Percentiles rank a stretch among this genome's conserved stretches.
phyloP scores from a whole-genome alignment of 2,113 vertebrate genomes.

The Rhadina sibilatrix region DNA sequence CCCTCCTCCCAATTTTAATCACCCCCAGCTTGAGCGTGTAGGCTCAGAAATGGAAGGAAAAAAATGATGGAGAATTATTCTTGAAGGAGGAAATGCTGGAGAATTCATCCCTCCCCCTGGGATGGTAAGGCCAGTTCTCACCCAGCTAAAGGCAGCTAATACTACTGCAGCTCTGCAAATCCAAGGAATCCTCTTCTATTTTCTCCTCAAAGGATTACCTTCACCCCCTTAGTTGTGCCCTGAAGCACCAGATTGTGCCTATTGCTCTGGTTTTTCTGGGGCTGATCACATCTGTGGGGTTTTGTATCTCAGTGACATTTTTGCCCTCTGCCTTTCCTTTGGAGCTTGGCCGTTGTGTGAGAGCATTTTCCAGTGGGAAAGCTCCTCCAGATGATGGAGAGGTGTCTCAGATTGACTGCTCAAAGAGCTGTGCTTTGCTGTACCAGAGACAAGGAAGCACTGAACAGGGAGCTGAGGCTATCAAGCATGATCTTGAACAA shows the following conservation, averaged over 20 bases:
- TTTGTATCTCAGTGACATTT: not conserved
- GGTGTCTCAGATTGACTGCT: not conserved
- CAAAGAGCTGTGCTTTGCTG: not conserved
- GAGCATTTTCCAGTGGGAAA: not conserved
- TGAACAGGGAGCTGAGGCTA: not conserved
- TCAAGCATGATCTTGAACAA: not conserved
- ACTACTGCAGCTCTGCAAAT: not conserved
- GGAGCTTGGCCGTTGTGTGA: not conserved
- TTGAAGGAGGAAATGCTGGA: not conserved
- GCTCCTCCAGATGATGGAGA: rapidly evolving
- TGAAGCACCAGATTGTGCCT: not conserved
- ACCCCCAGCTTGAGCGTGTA: rapidly evolving
- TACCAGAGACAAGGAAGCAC: not conserved
- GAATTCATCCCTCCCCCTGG: not conserved
- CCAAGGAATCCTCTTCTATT: not conserved
- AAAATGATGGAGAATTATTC: not conserved
- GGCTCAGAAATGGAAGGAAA: not conserved
- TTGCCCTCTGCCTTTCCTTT: not conserved
- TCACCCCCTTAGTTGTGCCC: not conserved
- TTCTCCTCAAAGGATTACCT: not conserved
- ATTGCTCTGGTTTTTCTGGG: not conserved
- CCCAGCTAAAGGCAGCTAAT: not conserved
- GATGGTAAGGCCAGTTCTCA: not conserved
- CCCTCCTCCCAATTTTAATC: not conserved
- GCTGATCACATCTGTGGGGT: not conserved